phyloP scores from a whole-genome alignment of 2,888 invertebrate species.

The Ichneumoninae sp. region DNA sequence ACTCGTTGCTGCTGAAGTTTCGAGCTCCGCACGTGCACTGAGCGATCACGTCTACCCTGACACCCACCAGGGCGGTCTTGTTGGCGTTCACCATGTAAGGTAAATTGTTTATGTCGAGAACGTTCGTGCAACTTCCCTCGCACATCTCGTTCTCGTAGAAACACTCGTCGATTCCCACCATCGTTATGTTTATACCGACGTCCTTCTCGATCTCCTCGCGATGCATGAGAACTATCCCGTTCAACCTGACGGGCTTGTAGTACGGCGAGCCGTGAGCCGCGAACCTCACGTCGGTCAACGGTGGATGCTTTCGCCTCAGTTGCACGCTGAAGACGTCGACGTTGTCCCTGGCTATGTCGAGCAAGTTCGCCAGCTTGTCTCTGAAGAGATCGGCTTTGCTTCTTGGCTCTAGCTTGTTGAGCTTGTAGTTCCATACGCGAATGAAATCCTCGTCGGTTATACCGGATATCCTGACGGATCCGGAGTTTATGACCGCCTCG shows the following conservation, averaged over 20 bases:
- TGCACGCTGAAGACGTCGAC: slow-evolving; percentile 99
- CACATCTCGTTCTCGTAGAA: slow-evolving; percentile 97
- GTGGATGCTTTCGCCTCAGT: slow-evolving; percentile 93
- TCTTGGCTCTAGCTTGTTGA: slow-evolving; percentile 90
- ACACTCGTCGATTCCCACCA: slow-evolving; percentile 99
- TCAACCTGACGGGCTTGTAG: slow-evolving; percentile 96
- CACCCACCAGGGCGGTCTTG: slow-evolving; percentile 97
- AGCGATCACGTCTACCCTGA: slow-evolving; percentile 95
- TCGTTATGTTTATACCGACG: slow-evolving; percentile 97
- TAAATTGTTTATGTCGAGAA: slow-evolving; percentile 93
- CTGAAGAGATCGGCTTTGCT: slow-evolving; percentile 96
- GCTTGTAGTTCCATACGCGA: slow-evolving; percentile 96
- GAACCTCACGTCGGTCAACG: slow-evolving; percentile 96
- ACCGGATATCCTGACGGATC: slow-evolving; percentile 96
- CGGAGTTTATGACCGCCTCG: slow-evolving; percentile 97
- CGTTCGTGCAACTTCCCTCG: slow-evolving; percentile 98
- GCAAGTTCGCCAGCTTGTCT: slow-evolving; percentile 93
- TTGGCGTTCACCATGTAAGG: slow-evolving; percentile 99
- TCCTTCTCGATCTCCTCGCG: slow-evolving; percentile 96
- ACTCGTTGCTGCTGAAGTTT: slow-evolving; percentile 95
- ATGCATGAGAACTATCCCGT: slow-evolving; percentile 97
- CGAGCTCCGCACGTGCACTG: slow-evolving; percentile 97
- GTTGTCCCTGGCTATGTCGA: slow-evolving; percentile 94
- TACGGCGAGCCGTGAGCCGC: slow-evolving; percentile 98
- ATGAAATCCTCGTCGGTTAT: slow-evolving; percentile 98